phyloP scores from a whole-genome alignment of 2,797 vertebrate genomes.

The Oceanodroma leucorhoa region DNA sequence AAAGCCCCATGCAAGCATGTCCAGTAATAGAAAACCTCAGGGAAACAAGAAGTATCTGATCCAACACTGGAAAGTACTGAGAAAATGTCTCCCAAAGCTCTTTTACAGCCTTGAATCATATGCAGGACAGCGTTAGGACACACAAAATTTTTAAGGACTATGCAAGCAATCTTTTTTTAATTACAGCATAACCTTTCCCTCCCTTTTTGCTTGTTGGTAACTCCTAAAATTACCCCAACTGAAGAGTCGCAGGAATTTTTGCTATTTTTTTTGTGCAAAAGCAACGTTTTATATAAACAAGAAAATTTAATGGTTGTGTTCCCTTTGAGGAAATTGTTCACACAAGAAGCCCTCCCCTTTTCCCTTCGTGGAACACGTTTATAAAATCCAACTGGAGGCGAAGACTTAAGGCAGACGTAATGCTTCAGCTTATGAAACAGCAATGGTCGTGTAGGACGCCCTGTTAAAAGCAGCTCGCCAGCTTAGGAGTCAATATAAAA shows the following conservation, averaged over 20 bases:
- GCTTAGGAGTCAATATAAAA: background rate
- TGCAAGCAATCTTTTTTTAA: background rate
- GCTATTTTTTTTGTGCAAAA: background rate
- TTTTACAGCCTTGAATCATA: background rate
- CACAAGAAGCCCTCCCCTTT: background rate
- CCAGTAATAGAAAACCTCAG: background rate
- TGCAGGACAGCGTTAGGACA: background rate
- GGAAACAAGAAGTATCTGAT: background rate
- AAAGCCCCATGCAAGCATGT: background rate
- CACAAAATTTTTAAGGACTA: background rate
- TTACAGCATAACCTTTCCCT: background rate
- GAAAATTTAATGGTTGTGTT: background rate
- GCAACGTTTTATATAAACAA: background rate
- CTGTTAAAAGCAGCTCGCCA: background rate
- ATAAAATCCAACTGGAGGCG: background rate
- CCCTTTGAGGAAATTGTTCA: background rate
- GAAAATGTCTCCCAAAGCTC: background rate
- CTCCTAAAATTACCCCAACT: background rate
- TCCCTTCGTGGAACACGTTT: background rate
- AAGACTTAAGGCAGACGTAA: background rate
- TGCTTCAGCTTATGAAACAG: background rate
- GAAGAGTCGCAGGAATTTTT: background rate
- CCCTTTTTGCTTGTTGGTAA: background rate
- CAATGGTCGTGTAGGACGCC: background rate
- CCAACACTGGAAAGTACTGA: background rate